Evolutionary conservation across 1,140 invertebrate genomes (phyloP).

Genomic region (Zaprionus ornatus): DNA sequence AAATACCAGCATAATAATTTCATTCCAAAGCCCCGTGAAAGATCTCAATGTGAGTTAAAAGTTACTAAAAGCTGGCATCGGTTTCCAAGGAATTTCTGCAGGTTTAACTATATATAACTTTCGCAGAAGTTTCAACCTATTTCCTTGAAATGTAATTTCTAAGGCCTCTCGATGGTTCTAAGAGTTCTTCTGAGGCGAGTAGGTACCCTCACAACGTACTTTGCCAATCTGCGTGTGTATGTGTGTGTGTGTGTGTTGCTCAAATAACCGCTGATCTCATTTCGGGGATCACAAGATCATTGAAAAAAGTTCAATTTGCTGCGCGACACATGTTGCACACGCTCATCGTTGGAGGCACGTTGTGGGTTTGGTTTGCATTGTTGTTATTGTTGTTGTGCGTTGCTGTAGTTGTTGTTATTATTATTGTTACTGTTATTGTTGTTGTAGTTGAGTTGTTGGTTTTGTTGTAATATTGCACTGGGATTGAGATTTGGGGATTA

Average conservation of each 20-base stretch:
- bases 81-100: no score
- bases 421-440: constrained; percentile 21
- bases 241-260: neutral
- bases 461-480: constrained; percentile 38
- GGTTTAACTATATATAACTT: no score
- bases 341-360: constrained; percentile 49
- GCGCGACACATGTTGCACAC: constrained; percentile 71
- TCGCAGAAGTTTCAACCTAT: no score
- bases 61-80: no score
- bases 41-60: no score
- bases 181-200: neutral
- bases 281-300: neutral
- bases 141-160: no score
- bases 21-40: no score
- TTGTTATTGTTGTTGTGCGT: constrained; percentile 11
- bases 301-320: constrained; percentile 46
- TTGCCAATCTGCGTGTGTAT: neutral
- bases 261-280: constrained; percentile 31
- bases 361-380: constrained; percentile 35
- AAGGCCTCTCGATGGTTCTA: no score
- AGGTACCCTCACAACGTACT: neutral
- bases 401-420: neutral
- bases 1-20: no score
- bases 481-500: neutral
- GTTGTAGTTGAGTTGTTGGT: neutral